Evolutionary conservation across 2,113 vertebrate genomes (phyloP), one percentile per base, ranked within the genome.

Genomic region (Phalacrocorax aristotelis): DNA sequence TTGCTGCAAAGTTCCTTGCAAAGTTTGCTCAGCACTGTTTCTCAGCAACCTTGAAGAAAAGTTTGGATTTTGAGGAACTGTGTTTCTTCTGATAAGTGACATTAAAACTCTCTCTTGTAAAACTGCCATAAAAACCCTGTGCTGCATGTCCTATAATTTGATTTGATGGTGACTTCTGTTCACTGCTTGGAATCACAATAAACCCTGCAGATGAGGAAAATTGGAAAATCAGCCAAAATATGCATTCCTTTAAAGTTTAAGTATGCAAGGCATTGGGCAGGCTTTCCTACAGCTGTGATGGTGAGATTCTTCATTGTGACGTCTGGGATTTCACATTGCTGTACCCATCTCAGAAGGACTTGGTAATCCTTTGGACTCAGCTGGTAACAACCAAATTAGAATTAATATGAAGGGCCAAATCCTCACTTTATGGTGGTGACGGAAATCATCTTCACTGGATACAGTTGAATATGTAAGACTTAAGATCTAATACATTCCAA

Each of bases 401-500:
- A n/a, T 51, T 7, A n/a, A 17, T 4, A 18, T 8, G 42, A 48
- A 48, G 62, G 58, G 29, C 18, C 32, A 86, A 22, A 48, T 30
- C 68, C 26, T 62, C 14, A 3, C 15, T 2, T 4, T 21, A 6
- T 2, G 3, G 12, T 38, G 74, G 6, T 6, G 49, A 21, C 42
- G 68, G 71, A 57, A 13, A 55, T 55, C 52, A 23, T 46, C 38
- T 42, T 18, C 25, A 3, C 0, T 29, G 54, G 23, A 25, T 1
- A 1, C 23, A 30, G 55, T 61, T 34, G 71, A 9, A 6, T 1
- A 12, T 12, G 40, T 38, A 38, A 3, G 57, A 3, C 7, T 13
- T 4, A 60, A 48, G 52, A 14, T 3, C 20, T 8, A 11, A 7
- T 1, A 3, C 17, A 2, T 19, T 2, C 13, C 65, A 13, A 14